Evolutionary conservation across 2,113 vertebrate genomes (phyloP).

Genomic region (Fregetta grallaria): DNA sequence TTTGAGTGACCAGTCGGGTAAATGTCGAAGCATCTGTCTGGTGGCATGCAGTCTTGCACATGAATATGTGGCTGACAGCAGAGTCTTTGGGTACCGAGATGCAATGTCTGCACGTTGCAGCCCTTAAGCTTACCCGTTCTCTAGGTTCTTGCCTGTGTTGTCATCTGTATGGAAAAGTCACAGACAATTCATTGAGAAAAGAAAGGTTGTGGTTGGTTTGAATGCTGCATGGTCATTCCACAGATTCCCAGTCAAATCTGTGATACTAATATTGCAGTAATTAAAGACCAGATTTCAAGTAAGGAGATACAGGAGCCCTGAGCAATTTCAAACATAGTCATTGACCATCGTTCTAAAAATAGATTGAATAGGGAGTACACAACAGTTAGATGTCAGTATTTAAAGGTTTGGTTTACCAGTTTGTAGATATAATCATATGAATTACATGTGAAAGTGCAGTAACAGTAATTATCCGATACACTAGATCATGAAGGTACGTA

Average conservation of each 20-base stretch:
- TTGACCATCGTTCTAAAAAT: not conserved
- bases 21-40: not conserved
- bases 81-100: not conserved
- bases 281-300: not conserved
- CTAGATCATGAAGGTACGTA: not conserved
- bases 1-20: not conserved
- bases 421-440: not conserved
- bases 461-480: not conserved
- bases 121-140: too few species aligned
- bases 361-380: not conserved
- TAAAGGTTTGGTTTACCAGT: not conserved
- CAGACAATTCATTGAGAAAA: not conserved
- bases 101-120: fast-evolving
- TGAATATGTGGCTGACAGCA: not conserved
- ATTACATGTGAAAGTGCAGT: not conserved
- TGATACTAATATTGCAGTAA: not conserved
- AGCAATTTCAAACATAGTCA: not conserved
- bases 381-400: not conserved
- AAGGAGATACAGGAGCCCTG: not conserved
- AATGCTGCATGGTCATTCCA: not conserved
- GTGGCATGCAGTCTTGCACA: not conserved
- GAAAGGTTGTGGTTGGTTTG: not conserved
- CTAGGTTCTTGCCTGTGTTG: not conserved
- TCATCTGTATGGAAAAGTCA: not conserved
- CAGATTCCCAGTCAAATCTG: not conserved